Evolutionary conservation across 2,113 vertebrate species (phyloP), one percentile per base, ranked within the genome.

Genomic region (Oriolus oriolus): DNA sequence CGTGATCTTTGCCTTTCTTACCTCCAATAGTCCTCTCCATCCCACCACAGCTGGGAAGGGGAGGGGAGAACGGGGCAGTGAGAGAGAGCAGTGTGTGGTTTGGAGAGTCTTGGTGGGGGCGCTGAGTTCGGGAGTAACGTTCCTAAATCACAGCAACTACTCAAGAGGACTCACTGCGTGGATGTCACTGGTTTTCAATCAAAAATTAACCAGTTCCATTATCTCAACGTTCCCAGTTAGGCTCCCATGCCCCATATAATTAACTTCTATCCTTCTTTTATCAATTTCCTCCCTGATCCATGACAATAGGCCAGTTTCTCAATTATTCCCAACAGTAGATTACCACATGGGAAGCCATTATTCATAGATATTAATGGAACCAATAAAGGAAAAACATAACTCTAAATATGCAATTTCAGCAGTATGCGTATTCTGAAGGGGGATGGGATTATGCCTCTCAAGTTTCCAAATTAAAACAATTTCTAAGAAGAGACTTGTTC

Each of bases 291-390:
- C 33, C 31, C 60, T 90, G 39, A 93, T 70, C 47, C 80, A 59
- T 12, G 37, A 82, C 54, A 94, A 28, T 75, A 45, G 65, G 83
- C 44, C 45, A 84, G 44, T 69, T 84, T 57, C 74, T 45, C 41
- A 91, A 76, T 82, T 92, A 94, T 88, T 93, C 64, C 57, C 85
- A 79, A 50, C 4, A 11, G 39, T 52, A 94, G 52, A 92, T 91
- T 94, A 90, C n/a, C 52, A 66, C 30, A 71, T 68, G 37, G 68
- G 44, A 93, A 94, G 47, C 39, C 24, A 59, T 87, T 95, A 94
- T 87, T 95, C 61, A 94, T 63, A 66, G 21, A 60, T 26, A 81
- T 76, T 75, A 91, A 78, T n/a, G 41, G 35, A 84, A 90, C 22
- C 19, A 64, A 30, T 35, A 81, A 80, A 82, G 39, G 50, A 82